Evolutionary conservation across 2,113 vertebrate genomes (phyloP).

Genomic region (Ariopsis seemanni): DNA sequence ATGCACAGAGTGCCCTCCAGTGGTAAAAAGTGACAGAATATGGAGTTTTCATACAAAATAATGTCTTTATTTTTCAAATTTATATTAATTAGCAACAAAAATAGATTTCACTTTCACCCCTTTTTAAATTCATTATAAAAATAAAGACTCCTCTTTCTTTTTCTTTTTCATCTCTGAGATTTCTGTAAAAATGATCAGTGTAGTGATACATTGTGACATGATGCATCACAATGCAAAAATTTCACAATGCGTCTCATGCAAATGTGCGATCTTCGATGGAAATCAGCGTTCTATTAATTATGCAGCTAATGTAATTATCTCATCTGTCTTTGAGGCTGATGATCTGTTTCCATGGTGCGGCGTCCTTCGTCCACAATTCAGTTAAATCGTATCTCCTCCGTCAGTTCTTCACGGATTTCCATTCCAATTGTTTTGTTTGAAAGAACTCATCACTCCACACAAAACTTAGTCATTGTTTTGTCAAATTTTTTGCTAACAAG

Average conservation of each 20-base stretch:
- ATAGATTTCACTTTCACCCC: not conserved
- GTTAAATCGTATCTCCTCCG: no score
- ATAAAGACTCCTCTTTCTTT: not conserved
- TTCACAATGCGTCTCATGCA: not conserved
- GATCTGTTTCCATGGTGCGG: no score
- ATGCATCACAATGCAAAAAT: not conserved
- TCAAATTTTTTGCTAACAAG: no score
- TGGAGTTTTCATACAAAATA: not conserved
- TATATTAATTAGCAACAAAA: not conserved
- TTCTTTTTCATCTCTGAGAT: no score
- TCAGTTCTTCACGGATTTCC: no score
- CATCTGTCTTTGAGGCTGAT: no score
- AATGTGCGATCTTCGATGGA: not conserved
- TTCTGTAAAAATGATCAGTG: not conserved
- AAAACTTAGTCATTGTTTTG: no score
- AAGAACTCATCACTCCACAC: no score
- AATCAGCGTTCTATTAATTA: not conserved
- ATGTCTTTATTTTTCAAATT: not conserved
- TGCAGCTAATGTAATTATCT: not conserved
- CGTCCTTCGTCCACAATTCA: no score
- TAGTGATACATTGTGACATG: not conserved
- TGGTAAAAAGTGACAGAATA: constrained; percentile 54
- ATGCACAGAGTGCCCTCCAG: constrained; percentile 69
- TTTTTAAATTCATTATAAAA: no score
- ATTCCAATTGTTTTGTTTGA: no score